phyloP scores from a whole-genome alignment of 2,113 vertebrate species.

The Plecotus auritus region DNA sequence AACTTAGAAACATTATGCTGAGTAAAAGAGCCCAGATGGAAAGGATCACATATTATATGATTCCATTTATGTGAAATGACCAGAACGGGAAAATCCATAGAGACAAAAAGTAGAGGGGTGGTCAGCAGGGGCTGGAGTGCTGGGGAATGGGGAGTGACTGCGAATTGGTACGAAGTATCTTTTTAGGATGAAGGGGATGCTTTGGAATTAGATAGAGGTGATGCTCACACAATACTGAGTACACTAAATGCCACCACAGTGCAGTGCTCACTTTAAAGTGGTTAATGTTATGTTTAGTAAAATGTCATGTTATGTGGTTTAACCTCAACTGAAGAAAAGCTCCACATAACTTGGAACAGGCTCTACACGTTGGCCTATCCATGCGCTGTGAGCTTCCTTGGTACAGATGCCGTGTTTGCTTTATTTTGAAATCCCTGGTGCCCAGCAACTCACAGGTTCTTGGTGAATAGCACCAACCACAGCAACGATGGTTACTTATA shows the following conservation, averaged over 20 bases:
- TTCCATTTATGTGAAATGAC: neutral
- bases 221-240: neutral
- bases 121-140: neutral
- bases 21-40: neutral
- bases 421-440: neutral
- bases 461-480: neutral
- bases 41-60: neutral
- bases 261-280: neutral
- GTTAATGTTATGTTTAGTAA: neutral
- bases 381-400: neutral
- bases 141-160: too few species aligned
- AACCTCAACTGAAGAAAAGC: neutral
- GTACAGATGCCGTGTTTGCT: neutral
- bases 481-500: too few species aligned
- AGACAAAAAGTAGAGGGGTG: neutral
- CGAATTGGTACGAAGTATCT: rapidly evolving
- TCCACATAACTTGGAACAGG: neutral
- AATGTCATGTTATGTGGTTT: neutral
- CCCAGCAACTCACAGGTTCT: too few species aligned
- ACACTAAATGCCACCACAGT: neutral
- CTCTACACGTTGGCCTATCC: too few species aligned
- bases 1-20: neutral
- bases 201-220: neutral
- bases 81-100: neutral
- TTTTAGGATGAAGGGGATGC: neutral